phyloP scores from a whole-genome alignment of 2,888 invertebrate genomes.

The Morinoia aosen region DNA sequence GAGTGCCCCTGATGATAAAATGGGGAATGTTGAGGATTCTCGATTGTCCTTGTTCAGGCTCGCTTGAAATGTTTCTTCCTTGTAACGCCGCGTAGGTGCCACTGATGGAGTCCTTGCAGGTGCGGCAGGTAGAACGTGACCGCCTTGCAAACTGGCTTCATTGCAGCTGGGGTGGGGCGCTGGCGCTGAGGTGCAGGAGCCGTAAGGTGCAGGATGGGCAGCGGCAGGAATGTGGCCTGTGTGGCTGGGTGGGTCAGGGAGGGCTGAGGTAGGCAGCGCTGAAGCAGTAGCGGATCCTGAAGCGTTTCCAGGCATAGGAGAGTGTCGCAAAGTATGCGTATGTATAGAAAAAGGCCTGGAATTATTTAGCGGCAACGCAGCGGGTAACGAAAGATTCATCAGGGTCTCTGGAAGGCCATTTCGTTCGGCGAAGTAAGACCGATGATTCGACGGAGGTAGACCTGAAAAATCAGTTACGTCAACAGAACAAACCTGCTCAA shows the following conservation, averaged over 20 bases:
- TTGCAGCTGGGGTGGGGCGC: neutral
- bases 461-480: neutral
- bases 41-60: conserved; percentile 59
- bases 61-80: neutral
- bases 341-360: too few species aligned
- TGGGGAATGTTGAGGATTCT: conserved; percentile 50
- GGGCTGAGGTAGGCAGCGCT: neutral
- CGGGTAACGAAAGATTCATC: too few species aligned
- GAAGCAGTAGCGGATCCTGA: too few species aligned
- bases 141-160: neutral
- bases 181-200: neutral
- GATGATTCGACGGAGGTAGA: neutral
- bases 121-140: neutral
- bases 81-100: neutral
- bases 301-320: too few species aligned
- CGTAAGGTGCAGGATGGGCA: neutral
- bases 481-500: neutral
- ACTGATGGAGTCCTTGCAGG: neutral
- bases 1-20: neutral
- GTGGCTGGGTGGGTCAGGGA: neutral
- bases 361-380: too few species aligned
- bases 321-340: too few species aligned
- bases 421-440: neutral
- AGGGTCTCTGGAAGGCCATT: neutral
- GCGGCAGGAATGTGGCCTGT: neutral